Percentiles rank a stretch among this genome's conserved stretches.
These are phyloP conservation scores for Abramis brama DNA, from an alignment of 2,113 vertebrate species.

Conservation along the genomic window DNA sequence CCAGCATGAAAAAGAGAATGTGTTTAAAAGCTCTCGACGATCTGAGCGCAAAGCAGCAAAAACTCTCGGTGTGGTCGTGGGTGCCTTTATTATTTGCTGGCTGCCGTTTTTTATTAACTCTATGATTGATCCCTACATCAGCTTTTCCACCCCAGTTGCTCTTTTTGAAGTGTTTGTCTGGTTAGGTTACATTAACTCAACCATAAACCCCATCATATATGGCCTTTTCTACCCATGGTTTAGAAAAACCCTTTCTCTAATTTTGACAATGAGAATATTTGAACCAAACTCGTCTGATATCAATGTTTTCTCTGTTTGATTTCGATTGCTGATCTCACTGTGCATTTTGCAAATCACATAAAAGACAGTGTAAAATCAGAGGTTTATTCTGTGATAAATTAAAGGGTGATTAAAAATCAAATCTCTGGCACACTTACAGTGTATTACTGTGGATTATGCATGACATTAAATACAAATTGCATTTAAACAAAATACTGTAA, in stretches of 20 bases:
- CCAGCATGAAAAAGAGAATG: not conserved
- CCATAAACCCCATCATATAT: constrained; percentile 66
- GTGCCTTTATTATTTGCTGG: constrained; percentile 62
- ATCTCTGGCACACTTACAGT: not conserved
- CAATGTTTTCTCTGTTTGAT: constrained; percentile 44
- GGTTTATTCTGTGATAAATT: not conserved
- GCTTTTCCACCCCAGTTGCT: constrained; percentile 57
- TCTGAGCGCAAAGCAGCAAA: constrained; percentile 65
- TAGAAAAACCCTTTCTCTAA: constrained; percentile 59
- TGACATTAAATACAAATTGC: not conserved
- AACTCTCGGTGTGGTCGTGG: constrained; percentile 63
- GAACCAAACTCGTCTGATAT: constrained; percentile 54
- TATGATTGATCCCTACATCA: constrained; percentile 54
- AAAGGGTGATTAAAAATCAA: not conserved
- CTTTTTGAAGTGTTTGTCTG: constrained; percentile 61
- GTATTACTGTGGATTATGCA: not conserved
- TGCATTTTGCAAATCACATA: not conserved
- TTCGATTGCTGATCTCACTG: not conserved
- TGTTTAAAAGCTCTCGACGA: constrained; percentile 27
- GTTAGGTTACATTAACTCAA: constrained; percentile 64
- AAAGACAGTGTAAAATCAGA: not conserved
- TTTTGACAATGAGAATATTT: constrained; percentile 64
- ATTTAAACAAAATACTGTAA: too few relatives aligned
- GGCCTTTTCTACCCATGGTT: constrained; percentile 67
- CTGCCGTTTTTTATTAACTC: constrained; percentile 61